A percentile compares a stretch with the other conserved stretches of the same genome.
Evolutionary conservation across 2,797 vertebrate species (phyloP).

Genomic region (Onychomys arenicola): DNA sequence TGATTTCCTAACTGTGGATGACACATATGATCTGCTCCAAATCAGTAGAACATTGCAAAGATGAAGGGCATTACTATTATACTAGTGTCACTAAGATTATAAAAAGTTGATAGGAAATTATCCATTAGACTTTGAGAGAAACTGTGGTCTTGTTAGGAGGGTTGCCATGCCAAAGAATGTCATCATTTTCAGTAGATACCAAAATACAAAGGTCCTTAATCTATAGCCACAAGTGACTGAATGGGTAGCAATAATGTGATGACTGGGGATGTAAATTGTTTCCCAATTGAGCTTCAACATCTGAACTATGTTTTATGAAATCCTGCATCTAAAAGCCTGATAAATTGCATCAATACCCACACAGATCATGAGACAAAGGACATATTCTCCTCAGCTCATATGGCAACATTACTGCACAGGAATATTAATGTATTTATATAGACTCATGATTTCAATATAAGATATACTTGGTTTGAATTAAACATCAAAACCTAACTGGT

Average conservation of each 20-base stretch:
- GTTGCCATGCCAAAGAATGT: neutral
- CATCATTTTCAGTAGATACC: neutral
- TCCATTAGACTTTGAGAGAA: neutral
- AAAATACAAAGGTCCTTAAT: neutral
- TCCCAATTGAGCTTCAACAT: neutral
- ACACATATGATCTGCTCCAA: neutral
- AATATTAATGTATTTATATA: neutral
- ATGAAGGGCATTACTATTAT: neutral
- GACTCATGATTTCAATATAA: neutral
- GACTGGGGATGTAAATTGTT: neutral
- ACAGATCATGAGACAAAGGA: neutral
- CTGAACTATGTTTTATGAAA: neutral
- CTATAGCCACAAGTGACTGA: neutral
- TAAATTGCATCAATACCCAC: neutral
- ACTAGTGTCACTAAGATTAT: neutral
- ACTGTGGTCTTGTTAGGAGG: neutral
- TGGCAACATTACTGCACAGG: neutral
- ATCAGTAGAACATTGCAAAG: neutral
- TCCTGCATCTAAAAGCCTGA: neutral
- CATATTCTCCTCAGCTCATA: neutral
- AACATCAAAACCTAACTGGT: neutral
- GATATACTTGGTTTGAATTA: constrained; percentile 9
- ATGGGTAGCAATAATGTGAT: neutral
- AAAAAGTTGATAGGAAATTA: neutral
- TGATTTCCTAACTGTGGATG: neutral